phyloP scores from a whole-genome alignment of 2,797 vertebrate genomes.

The Spheniscus humboldti region DNA sequence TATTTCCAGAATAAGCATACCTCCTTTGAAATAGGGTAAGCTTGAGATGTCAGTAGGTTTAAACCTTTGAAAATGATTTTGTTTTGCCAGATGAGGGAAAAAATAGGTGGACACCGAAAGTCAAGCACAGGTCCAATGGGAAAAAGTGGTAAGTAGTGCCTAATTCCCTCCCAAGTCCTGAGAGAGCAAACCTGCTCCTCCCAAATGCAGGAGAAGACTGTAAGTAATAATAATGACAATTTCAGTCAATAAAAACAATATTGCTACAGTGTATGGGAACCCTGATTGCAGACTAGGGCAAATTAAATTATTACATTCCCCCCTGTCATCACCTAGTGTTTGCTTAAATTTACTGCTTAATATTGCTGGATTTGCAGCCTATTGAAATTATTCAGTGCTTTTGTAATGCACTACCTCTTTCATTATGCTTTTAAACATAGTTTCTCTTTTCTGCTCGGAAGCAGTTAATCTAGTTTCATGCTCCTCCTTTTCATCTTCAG shows the following conservation, averaged over 20 bases:
- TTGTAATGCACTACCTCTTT: constrained; percentile 21
- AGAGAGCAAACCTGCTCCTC: not conserved
- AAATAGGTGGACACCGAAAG: accelerated
- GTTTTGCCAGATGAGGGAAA: not conserved
- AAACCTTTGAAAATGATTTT: not conserved
- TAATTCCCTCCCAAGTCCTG: not conserved
- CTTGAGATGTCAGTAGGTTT: not conserved
- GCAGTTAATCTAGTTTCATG: constrained; percentile 20
- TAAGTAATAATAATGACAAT: not conserved
- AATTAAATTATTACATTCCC: not conserved
- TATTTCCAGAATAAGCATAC: not conserved
- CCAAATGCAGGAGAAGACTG: not conserved
- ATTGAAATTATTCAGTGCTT: constrained; percentile 41
- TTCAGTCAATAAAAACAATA: not conserved
- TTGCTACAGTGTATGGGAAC: not conserved
- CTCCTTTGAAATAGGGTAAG: not conserved
- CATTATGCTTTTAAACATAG: constrained; percentile 46
- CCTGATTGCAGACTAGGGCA: not conserved
- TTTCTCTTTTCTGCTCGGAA: constrained; percentile 21
- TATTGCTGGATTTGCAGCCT: constrained; percentile 10
- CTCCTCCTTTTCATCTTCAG: not conserved
- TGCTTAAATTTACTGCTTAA: constrained; percentile 34
- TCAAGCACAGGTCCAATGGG: not conserved
- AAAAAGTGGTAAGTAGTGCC: not conserved
- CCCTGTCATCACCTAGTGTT: not conserved